phyloP scores from a whole-genome alignment of 2,113 vertebrate genomes.

The Gymnogyps californianus region DNA sequence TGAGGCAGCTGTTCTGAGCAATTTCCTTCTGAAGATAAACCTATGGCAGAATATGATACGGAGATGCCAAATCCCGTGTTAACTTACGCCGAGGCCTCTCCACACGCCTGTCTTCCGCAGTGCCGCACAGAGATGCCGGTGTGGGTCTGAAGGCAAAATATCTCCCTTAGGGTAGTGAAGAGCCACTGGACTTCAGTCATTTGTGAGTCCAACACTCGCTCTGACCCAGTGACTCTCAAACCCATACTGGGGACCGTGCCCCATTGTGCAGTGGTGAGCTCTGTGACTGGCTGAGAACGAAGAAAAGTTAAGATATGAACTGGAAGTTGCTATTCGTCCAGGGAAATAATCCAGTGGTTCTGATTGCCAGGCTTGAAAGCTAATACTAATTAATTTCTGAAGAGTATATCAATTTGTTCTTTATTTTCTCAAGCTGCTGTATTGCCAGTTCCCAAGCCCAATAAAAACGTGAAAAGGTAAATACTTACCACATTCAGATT shows the following conservation, averaged over 20 bases:
- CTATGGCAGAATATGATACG: neutral
- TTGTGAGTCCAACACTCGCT: neutral
- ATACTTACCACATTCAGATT: neutral
- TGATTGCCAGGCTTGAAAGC: neutral
- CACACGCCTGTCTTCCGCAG: neutral
- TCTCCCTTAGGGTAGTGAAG: neutral
- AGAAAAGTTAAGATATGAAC: neutral
- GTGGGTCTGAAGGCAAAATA: neutral
- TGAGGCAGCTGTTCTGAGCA: neutral
- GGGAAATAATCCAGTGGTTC: neutral
- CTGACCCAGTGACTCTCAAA: neutral
- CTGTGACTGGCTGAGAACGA: neutral
- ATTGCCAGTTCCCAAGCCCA: neutral
- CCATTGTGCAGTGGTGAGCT: neutral
- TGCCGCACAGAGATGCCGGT: fast-evolving
- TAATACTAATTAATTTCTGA: neutral
- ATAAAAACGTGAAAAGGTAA: neutral
- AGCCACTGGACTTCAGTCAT: neutral
- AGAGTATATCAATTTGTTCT: neutral
- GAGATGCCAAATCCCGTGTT: neutral
- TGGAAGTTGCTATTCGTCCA: neutral
- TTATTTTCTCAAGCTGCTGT: neutral
- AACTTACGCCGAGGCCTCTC: fast-evolving
- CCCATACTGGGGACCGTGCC: neutral
- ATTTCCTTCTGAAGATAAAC: neutral